Conservation (phyloP, 1,140 invertebrate species). For the Bombus turneri region DNA sequence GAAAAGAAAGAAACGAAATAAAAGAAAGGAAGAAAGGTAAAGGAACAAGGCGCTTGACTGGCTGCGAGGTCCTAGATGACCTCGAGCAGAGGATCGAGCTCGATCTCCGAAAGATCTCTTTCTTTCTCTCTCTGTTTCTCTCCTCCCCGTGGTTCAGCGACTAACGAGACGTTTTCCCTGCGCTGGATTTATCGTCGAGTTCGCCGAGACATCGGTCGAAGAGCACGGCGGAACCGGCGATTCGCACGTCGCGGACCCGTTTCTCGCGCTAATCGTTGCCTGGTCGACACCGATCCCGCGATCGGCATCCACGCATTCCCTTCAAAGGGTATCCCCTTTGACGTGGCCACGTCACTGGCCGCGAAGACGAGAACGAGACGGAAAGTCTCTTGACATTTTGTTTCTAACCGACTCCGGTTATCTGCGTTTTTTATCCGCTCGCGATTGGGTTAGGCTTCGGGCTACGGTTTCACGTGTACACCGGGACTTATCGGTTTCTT, state of each 20-base stretch:
- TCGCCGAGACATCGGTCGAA: constrained; percentile 36
- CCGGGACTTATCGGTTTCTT: background rate
- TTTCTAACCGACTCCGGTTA: constrained; percentile 10
- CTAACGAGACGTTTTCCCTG: constrained; percentile 72
- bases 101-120: constrained; percentile 66
- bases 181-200: constrained; percentile 66
- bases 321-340: constrained; percentile 53
- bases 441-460: background rate
- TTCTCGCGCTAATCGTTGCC: constrained; percentile 68
- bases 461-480: background rate
- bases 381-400: constrained; percentile 24
- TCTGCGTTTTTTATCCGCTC: background rate
- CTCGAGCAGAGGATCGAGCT: constrained; percentile 56
- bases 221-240: constrained; percentile 33
- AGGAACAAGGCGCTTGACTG: background rate
- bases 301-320: constrained; percentile 50
- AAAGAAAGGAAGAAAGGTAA: background rate
- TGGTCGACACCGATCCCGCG: constrained; percentile 65
- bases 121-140: constrained; percentile 12
- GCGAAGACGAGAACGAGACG: background rate
- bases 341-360: constrained; percentile 51
- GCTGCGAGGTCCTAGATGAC: constrained; percentile 47
- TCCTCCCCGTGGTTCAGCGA: constrained; percentile 38
- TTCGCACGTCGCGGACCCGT: constrained; percentile 62
- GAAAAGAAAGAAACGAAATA: background rate